phyloP scores from a whole-genome alignment of 2,888 invertebrate species.

The Drosophila barbarae region DNA sequence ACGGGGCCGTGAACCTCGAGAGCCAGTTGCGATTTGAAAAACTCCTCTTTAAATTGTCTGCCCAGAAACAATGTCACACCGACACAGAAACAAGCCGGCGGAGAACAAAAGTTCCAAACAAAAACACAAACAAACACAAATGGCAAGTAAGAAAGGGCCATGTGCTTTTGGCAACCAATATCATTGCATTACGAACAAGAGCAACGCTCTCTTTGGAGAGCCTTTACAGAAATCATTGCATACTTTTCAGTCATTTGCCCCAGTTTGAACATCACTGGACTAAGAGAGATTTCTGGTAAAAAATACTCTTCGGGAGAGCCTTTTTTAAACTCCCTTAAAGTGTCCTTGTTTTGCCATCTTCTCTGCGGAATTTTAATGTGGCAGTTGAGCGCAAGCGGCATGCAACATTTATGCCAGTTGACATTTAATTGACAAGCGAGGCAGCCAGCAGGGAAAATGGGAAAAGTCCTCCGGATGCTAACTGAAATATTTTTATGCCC shows the following conservation, averaged over 20 bases:
- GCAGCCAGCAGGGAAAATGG: constrained; percentile 28
- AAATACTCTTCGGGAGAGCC: constrained; percentile 4
- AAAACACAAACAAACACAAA: constrained; percentile 31
- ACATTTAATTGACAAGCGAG: constrained; percentile 70
- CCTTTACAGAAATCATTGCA: constrained; percentile 11
- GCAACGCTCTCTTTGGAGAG: not conserved
- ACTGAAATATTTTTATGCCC: constrained; percentile 41
- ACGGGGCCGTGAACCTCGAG: constrained; percentile 54
- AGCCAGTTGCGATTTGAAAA: constrained; percentile 21
- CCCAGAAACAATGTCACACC: constrained; percentile 39
- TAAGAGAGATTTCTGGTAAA: constrained; percentile 12
- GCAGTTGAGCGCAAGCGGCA: constrained; percentile 39
- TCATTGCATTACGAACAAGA: not conserved
- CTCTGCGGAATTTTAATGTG: constrained; percentile 60
- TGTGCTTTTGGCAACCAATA: constrained; percentile 6
- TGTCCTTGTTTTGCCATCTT: constrained; percentile 11
- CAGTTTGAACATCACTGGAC: constrained; percentile 48
- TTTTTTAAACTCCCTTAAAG: constrained; percentile 21
- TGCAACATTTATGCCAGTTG: constrained; percentile 64
- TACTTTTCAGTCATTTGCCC: constrained; percentile 43
- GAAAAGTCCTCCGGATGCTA: constrained; percentile 20
- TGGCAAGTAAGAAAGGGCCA: constrained; percentile 18
- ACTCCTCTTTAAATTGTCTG: constrained; percentile 31
- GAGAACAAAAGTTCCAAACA: constrained; percentile 46
- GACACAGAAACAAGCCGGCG: constrained; percentile 37